phyloP scores from a whole-genome alignment of 2,888 invertebrate species.

The Pollenia angustigena region DNA sequence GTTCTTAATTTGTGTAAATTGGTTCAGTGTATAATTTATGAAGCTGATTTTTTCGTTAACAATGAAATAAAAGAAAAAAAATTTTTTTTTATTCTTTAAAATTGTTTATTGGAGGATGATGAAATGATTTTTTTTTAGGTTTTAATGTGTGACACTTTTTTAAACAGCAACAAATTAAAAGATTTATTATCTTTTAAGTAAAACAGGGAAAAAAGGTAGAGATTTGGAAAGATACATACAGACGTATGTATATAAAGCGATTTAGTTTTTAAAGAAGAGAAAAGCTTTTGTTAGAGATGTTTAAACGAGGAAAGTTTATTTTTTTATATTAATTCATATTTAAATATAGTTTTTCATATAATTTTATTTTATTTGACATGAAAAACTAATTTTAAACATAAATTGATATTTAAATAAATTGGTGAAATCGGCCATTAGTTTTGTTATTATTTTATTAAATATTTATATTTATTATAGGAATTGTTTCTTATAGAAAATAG shows the following conservation, averaged over 20 bases:
- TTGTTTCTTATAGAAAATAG: too few relatives aligned
- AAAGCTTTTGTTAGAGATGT: background rate
- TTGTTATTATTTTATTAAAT: too few relatives aligned
- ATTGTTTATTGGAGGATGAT: constrained; percentile 14
- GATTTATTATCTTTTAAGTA: constrained; percentile 52
- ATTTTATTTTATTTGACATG: too few relatives aligned
- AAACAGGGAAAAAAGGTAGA: background rate
- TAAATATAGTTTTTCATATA: too few relatives aligned
- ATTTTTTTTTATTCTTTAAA: constrained; percentile 25
- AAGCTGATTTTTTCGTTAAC: constrained; percentile 53
- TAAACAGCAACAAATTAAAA: constrained; percentile 61
- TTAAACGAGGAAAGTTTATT: background rate
- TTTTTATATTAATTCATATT: too few relatives aligned
- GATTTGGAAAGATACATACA: background rate
- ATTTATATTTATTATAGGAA: too few relatives aligned
- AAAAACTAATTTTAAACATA: too few relatives aligned
- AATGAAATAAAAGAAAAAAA: constrained; percentile 1
- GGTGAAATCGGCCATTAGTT: too few relatives aligned
- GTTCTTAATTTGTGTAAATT: constrained; percentile 73
- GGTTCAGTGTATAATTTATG: constrained; percentile 71
- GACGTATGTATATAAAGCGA: too few relatives aligned
- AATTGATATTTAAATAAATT: too few relatives aligned
- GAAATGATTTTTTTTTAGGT: constrained; percentile 22
- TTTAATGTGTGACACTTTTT: constrained; percentile 64
- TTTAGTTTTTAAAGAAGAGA: background rate